Percentiles rank a stretch among this genome's conserved stretches.
Conservation (phyloP, 2,113 vertebrate genomes). For the Sclerurus mexicanus region DNA sequence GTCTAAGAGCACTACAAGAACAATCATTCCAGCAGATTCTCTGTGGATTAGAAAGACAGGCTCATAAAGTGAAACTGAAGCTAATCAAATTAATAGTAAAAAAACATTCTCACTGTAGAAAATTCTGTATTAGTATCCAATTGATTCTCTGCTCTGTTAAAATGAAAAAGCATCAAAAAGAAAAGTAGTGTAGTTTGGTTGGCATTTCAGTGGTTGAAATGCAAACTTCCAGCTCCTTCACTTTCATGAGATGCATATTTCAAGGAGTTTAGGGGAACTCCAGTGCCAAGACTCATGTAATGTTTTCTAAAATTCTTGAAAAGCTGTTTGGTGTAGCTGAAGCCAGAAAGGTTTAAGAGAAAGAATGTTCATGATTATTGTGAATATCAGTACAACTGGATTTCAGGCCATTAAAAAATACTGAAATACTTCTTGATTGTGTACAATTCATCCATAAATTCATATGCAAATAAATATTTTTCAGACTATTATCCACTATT, state of each 20-base stretch:
- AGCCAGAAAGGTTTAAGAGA: neutral
- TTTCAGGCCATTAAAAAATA: neutral
- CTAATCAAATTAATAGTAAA: neutral
- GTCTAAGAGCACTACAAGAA: neutral
- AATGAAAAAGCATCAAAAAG: neutral
- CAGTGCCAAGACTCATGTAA: neutral
- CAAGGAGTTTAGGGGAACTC: neutral
- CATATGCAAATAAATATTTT: neutral
- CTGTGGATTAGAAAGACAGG: neutral
- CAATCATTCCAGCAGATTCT: neutral
- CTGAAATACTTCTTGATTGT: neutral
- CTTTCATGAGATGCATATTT: neutral
- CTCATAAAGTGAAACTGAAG: neutral
- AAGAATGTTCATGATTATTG: neutral
- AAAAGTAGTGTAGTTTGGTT: neutral
- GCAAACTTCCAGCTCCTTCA: neutral
- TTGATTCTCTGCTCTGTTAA: neutral
- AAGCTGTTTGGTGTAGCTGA: neutral
- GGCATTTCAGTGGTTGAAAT: neutral
- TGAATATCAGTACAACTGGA: neutral
- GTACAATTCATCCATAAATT: neutral
- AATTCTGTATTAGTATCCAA: neutral
- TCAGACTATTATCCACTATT: neutral
- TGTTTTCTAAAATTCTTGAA: neutral
- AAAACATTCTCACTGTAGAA: neutral